Base-by-base conservation (phyloP, 2,888 invertebrate species). In the Ametastegia equiseti region DNA sequence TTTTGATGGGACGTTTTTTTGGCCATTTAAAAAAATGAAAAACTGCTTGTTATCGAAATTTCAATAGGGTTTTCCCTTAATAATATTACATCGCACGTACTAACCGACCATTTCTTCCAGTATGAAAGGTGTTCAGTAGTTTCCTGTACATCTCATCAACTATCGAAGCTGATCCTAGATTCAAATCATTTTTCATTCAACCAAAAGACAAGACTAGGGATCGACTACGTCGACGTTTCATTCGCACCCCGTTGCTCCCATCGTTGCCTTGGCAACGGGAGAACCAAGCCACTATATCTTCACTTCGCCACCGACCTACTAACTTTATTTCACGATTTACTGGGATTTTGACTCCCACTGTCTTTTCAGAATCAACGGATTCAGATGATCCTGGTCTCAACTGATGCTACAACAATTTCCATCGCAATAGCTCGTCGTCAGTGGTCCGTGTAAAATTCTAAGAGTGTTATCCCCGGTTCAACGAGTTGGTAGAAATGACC, bases 231-330 rank as follows among this genome's bases (percentile, higher is more conserved):
- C 23, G 23, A 45, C 23, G 45, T 13, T 13, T 50, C 19, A 9
- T 23, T n/a, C n/a, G n/a, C 7, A 19, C 50, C 45, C 69, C 27
- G 42, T 71, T 27, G 30, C 71, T 15, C 42, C n/a, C n/a, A n/a
- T n/a, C 71, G 71, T 71, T 71, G 36, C 39, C 67, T 13, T 67
- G 19, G 36, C 67, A 67, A 67, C 67, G 15, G 13, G 11, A 39
- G 36, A 9, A 39, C 67, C 1, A 15, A 60, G 11, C 27, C 27
- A 30, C 27, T 60, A 27, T 27, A 27, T n/a, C 27, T 9, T 23
- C 23, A 27, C n/a, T n/a, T n/a, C 23, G 30, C 5, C 36, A 39
- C 39, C 67, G 67, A 67, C 67, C 67, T 67, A 67, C 67, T 67
- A 39, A 67, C 67, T 67, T 67, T 9, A 42, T 39, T 67, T 67